phyloP scores from a whole-genome alignment of 2,113 vertebrate genomes.

The Cygnus atratus region DNA sequence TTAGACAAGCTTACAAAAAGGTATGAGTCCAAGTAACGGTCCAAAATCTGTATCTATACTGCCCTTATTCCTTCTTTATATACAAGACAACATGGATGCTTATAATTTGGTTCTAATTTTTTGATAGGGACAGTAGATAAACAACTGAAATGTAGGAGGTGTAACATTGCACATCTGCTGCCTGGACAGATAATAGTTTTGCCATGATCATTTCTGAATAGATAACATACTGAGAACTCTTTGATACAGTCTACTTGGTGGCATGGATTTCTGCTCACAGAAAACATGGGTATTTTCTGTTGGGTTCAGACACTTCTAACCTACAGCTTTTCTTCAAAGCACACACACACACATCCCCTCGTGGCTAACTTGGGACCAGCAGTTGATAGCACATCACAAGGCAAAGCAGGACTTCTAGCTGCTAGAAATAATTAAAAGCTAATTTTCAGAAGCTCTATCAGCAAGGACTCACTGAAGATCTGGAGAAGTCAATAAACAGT shows the following conservation, averaged over 20 bases:
- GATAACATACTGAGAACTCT: neutral
- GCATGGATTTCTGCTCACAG: neutral
- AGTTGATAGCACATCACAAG: neutral
- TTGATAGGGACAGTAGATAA: neutral
- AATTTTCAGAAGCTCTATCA: neutral
- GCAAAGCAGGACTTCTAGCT: neutral
- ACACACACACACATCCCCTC: fast-evolving
- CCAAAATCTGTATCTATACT: neutral
- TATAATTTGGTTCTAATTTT: neutral
- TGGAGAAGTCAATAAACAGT: neutral
- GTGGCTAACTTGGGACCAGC: fast-evolving
- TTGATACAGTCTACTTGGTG: neutral
- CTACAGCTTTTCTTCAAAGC: neutral
- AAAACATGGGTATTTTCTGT: neutral
- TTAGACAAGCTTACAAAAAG: neutral
- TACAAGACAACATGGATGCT: neutral
- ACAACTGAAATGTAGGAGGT: neutral
- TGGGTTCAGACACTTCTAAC: neutral
- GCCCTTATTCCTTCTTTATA: neutral
- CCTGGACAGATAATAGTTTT: neutral
- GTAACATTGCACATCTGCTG: neutral
- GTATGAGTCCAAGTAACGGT: neutral
- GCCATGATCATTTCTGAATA: neutral
- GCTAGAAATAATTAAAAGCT: neutral
- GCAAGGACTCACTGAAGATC: neutral